Evolutionary conservation across 2,888 invertebrate species (phyloP), one percentile per base, ranked within the genome.

Genomic region (Apodemia hepburni): DNA sequence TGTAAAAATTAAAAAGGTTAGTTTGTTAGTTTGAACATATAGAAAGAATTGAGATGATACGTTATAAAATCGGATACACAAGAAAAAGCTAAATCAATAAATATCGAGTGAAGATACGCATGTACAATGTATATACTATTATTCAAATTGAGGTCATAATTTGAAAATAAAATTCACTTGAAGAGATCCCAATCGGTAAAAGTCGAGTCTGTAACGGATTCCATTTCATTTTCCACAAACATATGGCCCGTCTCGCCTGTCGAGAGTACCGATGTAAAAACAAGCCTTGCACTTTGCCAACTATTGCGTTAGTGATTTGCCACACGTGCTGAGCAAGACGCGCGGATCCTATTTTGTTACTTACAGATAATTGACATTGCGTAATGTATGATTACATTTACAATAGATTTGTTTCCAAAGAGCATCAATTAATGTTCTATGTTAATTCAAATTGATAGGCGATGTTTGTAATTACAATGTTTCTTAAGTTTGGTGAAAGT

Each of bases 221-320:
- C 73, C 75, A 78, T 83, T 82, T 81, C 74, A 75, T 80, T 82
- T 80, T 79, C 79, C 67, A 65, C 70, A 64, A 65, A 70, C 75
- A 75, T 73, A 71, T 76, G 76, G 68, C 66, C 64, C 60, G 59
- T 63, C 42, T 42, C 64, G 65, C 69, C 66, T 69, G 70, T 65
- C 62, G 65, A 73, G 75, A 77, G 78, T 54, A 62, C 29, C 70
- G 70, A 60, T 75, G 74, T 79, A 82, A 81, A 82, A 81, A 74
- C 61, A 60, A 49, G 47, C 51, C 62, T 47, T 61, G 64, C 49
- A 63, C 57, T 60, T 64, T 58, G 65, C 64, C 66, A 66, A 68
- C 66, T 69, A 68, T 68, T 65, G 65, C 69, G 65, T 68, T 65
- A 67, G 66, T 64, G 27, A 45, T 69, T 68, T 61, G 60, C 66